Evolutionary conservation across 2,888 invertebrate genomes (phyloP).

Genomic region (Oegoconia quadripuncta): DNA sequence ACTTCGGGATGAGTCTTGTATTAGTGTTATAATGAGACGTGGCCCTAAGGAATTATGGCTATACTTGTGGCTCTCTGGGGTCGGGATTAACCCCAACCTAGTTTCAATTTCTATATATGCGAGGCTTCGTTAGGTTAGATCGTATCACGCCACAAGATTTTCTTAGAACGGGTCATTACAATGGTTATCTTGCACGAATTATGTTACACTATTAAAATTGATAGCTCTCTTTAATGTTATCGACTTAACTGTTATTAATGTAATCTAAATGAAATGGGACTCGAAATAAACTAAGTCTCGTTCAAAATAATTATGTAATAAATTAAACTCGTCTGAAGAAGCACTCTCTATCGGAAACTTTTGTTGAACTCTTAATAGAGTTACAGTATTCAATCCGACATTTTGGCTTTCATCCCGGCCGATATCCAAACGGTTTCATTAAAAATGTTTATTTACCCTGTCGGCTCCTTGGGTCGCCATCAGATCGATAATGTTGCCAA

Average conservation of each 20-base stretch:
- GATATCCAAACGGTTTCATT: constrained; percentile 35
- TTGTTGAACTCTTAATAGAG: constrained; percentile 32
- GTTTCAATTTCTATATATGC: constrained; percentile 71
- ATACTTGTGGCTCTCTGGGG: constrained; percentile 67
- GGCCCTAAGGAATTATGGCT: constrained; percentile 77
- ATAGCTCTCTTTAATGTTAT: constrained; percentile 8
- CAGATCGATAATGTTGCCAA: constrained; percentile 75
- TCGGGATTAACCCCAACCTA: constrained; percentile 67
- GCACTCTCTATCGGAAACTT: constrained; percentile 32
- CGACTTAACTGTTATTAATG: neutral
- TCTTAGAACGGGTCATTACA: constrained; percentile 22
- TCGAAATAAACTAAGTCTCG: too few species aligned
- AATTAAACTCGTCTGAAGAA: constrained; percentile 10
- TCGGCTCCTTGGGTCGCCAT: constrained; percentile 49
- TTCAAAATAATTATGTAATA: constrained; percentile 2
- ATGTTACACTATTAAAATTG: constrained; percentile 22
- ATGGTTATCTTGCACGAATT: constrained; percentile 26
- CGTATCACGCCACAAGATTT: constrained; percentile 40
- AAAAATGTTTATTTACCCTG: constrained; percentile 46
- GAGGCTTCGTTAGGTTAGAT: constrained; percentile 49
- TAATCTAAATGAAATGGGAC: neutral
- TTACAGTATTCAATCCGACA: constrained; percentile 27
- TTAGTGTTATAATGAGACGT: constrained; percentile 79
- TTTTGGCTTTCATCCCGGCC: constrained; percentile 16
- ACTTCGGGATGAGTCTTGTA: constrained; percentile 79